Percentiles rank a stretch among this genome's conserved stretches.
Evolutionary conservation across 2,113 vertebrate species (phyloP).

Genomic region (Lepisosteus oculatus): DNA sequence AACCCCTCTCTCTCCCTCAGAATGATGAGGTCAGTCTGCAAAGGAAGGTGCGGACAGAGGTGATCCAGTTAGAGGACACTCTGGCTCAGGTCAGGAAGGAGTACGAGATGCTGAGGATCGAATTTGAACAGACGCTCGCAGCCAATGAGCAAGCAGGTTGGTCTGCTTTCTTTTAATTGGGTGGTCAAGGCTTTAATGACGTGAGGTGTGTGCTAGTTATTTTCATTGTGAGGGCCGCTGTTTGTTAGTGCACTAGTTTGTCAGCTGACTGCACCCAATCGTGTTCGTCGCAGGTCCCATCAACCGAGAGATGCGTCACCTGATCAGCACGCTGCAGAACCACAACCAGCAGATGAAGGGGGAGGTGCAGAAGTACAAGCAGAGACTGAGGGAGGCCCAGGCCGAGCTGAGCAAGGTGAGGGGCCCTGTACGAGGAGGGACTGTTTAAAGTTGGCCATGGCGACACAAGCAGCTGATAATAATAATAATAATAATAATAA

Average conservation of each 20-base stretch:
- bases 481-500: no score
- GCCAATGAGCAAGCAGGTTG: conserved; percentile 97
- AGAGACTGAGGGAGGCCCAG: conserved; percentile 85
- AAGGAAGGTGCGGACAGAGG: conserved; percentile 92
- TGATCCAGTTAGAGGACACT: conserved; percentile 96
- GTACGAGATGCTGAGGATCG: conserved; percentile 96
- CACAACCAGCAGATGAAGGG: conserved; percentile 97
- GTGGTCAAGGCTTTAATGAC: no score
- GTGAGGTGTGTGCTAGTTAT: no score
- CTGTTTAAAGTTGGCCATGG: no score
- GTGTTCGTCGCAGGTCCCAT: conserved; percentile 76
- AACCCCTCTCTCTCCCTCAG: conserved; percentile 51
- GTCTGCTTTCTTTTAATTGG: no score
- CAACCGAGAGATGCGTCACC: conserved; percentile 94
- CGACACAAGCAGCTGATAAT: no score
- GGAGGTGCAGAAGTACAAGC: conserved; percentile 88
- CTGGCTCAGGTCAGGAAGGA: conserved; percentile 95
- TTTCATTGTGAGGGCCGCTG: no score
- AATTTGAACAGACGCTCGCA: conserved; percentile 94
- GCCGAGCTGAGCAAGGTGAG: conserved; percentile 85
- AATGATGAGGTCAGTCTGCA: conserved; percentile 92
- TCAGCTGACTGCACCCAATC: no score
- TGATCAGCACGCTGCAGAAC: conserved; percentile 94
- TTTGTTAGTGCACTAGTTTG: no score
- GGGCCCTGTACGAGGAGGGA: no score